Base-by-base conservation (phyloP, 2,888 invertebrate genomes). In the Lordiphosa andalusiaca region DNA sequence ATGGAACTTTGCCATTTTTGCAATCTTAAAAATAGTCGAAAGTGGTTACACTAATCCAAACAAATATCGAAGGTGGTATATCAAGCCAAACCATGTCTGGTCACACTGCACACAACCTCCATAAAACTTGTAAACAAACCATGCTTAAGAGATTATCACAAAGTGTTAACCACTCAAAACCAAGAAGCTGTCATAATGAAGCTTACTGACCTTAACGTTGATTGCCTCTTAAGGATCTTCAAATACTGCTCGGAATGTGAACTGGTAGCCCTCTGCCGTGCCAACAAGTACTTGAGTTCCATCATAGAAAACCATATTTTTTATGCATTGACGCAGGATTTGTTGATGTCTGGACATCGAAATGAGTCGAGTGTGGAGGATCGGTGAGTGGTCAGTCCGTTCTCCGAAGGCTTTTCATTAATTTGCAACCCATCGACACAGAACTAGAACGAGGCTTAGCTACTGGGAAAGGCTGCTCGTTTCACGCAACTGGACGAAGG, bases 401-500 rank as follows among this genome's bases (percentile, higher is more conserved):
- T 0, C 1, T 3, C 1, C 0, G 10, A 6, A 0, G 19, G 1
- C 2, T 3, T 48, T 4, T 4, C 6, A 30, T 40, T 1, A 40
- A 7, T 4, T 0, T 37, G 0, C 19, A 6, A 21, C n/a, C 1
- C 7, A 19, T 4, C 44, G 23, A 6, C 16, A 5, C 49, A 89
- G 89, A 56, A 89, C 88, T 33, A 71, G 68, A 42, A 64, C 67
- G 1, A 87, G 81, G 80, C 85, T 81, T 39, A 88, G 83, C 25
- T 87, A 74, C 60, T 88, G 64, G 33, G 90, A 75, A 71, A 88
- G 75, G 47, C 84, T 75, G 68, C 88, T 69, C 85, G 87, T 84
- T 85, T 89, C 80, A 85, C 89, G 88, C n/a, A 92, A 93, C 73
- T 93, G 93, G 93, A 76, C 89, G n/a, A 87, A 86, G 44, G 93